Evolutionary conservation across 2,113 vertebrate genomes (phyloP).

Genomic region (Plecturocebus donacophilus): DNA sequence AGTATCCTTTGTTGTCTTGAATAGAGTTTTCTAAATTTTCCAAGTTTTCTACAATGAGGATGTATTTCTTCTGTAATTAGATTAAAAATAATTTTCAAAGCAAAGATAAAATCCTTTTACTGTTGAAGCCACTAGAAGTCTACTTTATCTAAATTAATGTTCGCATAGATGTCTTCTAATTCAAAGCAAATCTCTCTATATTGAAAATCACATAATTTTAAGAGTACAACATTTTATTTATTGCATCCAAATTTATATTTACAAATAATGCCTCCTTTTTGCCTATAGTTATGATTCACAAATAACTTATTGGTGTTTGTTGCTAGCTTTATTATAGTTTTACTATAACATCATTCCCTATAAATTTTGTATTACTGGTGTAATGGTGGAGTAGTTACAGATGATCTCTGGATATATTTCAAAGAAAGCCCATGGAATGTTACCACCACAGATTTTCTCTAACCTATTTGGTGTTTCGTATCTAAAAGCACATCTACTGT

Average conservation of each 20-base stretch:
- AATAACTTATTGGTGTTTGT: slow-evolving; percentile 54
- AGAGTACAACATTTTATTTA: slow-evolving; percentile 46
- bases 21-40: slow-evolving; percentile 36
- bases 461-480: slow-evolving; percentile 13
- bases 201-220: slow-evolving; percentile 34
- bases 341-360: slow-evolving; percentile 22
- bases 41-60: slow-evolving; percentile 13
- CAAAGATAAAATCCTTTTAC: slow-evolving; percentile 14
- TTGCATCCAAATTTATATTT: slow-evolving; percentile 41
- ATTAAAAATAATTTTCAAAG: neutral
- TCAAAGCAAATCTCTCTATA: neutral
- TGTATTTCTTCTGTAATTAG: slow-evolving; percentile 12
- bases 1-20: neutral
- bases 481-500: slow-evolving; percentile 60
- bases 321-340: neutral
- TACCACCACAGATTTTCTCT: slow-evolving; percentile 25
- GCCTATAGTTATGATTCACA: slow-evolving; percentile 40
- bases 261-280: slow-evolving; percentile 7
- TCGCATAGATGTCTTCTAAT: slow-evolving; percentile 18
- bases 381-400: neutral
- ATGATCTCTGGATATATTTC: neutral
- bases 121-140: neutral
- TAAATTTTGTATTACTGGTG: slow-evolving; percentile 22
- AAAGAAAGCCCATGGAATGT: slow-evolving; percentile 9
- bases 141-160: slow-evolving; percentile 42